These are phyloP conservation scores for Benthochromis sp. DNA, from an alignment of 2,113 vertebrate species.

Conservation along the genomic window DNA sequence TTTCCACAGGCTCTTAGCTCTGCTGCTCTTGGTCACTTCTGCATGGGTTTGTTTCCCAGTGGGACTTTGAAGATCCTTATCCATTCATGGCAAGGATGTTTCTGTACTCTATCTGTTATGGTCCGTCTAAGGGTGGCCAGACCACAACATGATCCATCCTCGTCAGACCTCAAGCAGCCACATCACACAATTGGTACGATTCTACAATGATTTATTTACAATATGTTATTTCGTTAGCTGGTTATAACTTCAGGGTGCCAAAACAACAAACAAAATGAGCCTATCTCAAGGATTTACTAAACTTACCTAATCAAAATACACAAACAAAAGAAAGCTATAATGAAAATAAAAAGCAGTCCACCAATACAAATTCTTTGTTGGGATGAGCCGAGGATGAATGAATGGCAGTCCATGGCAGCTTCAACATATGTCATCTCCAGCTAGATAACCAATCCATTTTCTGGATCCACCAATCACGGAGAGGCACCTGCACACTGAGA, in stretches of 20 bases:
- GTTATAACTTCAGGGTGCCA: background rate
- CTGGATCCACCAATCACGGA: background rate
- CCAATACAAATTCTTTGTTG: background rate
- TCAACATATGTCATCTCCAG: background rate
- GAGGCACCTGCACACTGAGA: background rate
- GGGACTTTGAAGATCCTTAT: background rate
- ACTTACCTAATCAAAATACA: background rate
- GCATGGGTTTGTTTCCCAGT: background rate
- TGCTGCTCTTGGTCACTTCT: background rate
- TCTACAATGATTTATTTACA: background rate
- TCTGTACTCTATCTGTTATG: background rate
- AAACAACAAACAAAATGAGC: background rate
- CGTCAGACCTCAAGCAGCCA: background rate
- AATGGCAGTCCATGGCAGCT: background rate
- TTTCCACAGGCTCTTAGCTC: background rate
- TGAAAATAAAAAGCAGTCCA: background rate
- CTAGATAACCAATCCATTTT: background rate
- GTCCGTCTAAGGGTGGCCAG: background rate
- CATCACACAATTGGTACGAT: background rate
- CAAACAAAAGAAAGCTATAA: background rate
- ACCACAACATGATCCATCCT: background rate
- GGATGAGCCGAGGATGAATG: background rate
- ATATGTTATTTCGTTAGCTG: background rate
- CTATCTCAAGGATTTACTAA: background rate
- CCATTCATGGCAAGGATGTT: background rate